Evolutionary conservation across 1,140 invertebrate species (phyloP).

Genomic region (Mizuhopecten yessoensis): DNA sequence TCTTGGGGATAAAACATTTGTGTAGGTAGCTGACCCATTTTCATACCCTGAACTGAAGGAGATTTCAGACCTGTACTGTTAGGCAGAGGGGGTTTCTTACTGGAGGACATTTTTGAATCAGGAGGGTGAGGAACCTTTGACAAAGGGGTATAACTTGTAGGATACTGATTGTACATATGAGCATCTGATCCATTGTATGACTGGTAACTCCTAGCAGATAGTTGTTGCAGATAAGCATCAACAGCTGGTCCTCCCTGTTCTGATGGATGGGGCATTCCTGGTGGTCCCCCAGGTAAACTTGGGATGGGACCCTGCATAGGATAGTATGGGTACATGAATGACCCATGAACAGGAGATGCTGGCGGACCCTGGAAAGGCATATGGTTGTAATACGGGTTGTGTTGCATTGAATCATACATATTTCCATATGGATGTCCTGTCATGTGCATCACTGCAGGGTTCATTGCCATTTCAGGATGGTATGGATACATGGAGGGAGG

Average conservation of each 20-base stretch:
- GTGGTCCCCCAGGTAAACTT: not conserved
- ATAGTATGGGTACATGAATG: conserved; percentile 40
- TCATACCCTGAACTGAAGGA: not conserved
- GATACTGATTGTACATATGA: conserved; percentile 42
- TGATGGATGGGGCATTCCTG: not conserved
- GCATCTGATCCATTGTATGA: conserved; percentile 44
- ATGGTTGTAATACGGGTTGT: not conserved
- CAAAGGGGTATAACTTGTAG: conserved; percentile 22
- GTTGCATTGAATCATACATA: not conserved
- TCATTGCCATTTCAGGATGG: conserved; percentile 19
- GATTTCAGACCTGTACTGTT: not conserved
- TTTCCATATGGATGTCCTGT: conserved; percentile 41
- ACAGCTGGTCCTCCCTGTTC: not conserved
- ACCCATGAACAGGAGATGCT: conserved; percentile 41
- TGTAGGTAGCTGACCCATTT: not conserved
- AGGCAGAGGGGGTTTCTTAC: not conserved
- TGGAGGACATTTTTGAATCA: not conserved
- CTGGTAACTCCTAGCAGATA: conserved; percentile 51
- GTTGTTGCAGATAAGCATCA: not conserved
- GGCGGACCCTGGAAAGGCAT: conserved; percentile 10
- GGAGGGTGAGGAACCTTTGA: conserved; percentile 44
- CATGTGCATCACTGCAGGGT: conserved; percentile 8
- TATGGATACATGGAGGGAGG: conserved; percentile 19
- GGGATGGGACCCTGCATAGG: conserved; percentile 12
- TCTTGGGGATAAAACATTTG: not conserved